Base-by-base conservation (phyloP, 2,888 invertebrate genomes). In the Chromoteleia sp. region DNA sequence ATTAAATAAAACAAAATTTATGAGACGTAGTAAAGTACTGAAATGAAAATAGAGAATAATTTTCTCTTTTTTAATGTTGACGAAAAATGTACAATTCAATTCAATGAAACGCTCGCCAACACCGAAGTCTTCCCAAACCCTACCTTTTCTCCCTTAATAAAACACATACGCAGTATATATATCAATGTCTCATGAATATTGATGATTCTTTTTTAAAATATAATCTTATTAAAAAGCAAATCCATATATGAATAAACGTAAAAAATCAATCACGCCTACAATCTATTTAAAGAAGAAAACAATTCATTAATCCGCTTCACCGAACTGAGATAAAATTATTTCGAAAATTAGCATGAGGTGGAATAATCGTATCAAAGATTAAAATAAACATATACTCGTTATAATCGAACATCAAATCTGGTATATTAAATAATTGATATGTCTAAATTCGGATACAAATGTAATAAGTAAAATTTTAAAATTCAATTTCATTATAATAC, bases 211-310 rank as follows among this genome's bases (percentile, higher is more conserved):
- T 33, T 61, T 63, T 12, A 33, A 63, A 63, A 63, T 29, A 33
- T 48, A 63, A 45, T 63, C 33, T 48, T 33, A 63, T 63, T 63
- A 17, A 48, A 63, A 63, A 48, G 45, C 19, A 48, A 48, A 63
- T 63, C 12, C 39, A 12, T 39, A 21, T 21, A 21, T 21, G 39
- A 39, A 58, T 39, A 12, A 21, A 58, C 19, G n/a, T 58, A 17
- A 39, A 33, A 39, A 19, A 48, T 61, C 30, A 45, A 61, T 21
- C 17, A n/a, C 30, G 10, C 3, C 19, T 17, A 41, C 21, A 25
- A 33, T 33, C 8, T 33, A 8, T 33, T 8, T 8, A 33, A 3
- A 33, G 5, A 33, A 33, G 8, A 33, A 4, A 33, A 33, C 7
- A 25, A 25, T 6, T 25, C 25, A 25, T 25, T 25, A 25, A 25